These are phyloP conservation scores for Cheilosia scutellata DNA, from an alignment of 2,888 invertebrate species.

Conservation along the genomic window DNA sequence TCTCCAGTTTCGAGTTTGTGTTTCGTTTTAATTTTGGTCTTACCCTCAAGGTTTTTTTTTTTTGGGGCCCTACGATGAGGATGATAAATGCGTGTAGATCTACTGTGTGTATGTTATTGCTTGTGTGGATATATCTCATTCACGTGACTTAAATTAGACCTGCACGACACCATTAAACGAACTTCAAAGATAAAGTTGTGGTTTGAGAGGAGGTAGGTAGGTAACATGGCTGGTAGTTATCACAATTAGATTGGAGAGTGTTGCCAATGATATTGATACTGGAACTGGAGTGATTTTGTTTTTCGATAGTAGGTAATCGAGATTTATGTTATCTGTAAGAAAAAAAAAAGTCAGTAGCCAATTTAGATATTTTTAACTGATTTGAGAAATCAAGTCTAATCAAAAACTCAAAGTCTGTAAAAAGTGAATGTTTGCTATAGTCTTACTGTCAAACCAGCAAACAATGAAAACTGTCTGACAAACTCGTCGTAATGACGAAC, in stretches of 20 bases:
- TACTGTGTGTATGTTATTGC: constrained; percentile 4
- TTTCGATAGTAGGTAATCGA: no score
- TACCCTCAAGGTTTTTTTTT: constrained; percentile 47
- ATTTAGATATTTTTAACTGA: no score
- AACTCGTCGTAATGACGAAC: no score
- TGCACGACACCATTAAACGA: constrained; percentile 49
- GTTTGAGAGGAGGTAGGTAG: constrained; percentile 3
- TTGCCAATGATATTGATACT: constrained; percentile 35
- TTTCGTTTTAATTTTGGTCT: constrained; percentile 41
- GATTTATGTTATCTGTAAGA: no score
- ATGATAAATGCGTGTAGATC: constrained; percentile 57
- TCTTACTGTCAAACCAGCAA: no score
- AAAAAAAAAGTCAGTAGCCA: no score
- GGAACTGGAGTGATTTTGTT: no score
- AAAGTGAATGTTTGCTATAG: no score
- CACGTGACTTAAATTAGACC: constrained; percentile 71
- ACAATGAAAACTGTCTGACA: no score
- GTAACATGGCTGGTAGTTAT: constrained; percentile 20
- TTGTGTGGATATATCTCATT: constrained; percentile 52
- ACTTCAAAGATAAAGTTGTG: constrained; percentile 44
- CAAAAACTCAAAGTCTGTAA: no score
- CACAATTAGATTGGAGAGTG: constrained; percentile 14
- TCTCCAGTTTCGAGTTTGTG: constrained; percentile 20
- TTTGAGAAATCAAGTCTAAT: no score
- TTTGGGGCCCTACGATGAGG: constrained; percentile 12